Conservation (phyloP, 2,113 vertebrate genomes). For the Nerophis lumbriciformis region DNA sequence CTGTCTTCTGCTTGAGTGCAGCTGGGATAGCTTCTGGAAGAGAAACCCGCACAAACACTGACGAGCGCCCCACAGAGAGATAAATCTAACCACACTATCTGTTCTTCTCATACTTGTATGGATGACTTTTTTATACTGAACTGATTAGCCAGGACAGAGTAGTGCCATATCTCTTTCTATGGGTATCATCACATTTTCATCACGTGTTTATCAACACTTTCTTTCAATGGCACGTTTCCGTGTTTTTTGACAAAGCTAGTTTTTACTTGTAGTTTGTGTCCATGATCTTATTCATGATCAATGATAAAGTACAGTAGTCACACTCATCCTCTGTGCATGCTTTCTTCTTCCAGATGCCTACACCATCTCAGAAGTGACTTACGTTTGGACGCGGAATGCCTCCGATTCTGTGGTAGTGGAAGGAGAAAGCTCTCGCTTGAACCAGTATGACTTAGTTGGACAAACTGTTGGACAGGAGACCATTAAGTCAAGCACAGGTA, state of each 20-base stretch:
- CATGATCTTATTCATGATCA: slow-evolving; percentile 14
- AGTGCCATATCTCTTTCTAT: not conserved
- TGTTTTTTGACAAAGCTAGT: no score
- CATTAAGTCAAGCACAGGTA: slow-evolving; percentile 95
- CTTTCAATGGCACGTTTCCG: not conserved
- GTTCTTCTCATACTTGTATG: no score
- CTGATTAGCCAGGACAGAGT: not conserved
- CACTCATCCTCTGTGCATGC: slow-evolving; percentile 25
- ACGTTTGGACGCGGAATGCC: slow-evolving; percentile 91
- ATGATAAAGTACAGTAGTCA: slow-evolving; percentile 14
- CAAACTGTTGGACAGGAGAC: slow-evolving; percentile 95
- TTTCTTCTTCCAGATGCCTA: slow-evolving; percentile 82
- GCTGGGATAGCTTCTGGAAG: no score
- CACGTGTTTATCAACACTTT: not conserved
- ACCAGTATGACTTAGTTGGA: slow-evolving; percentile 94
- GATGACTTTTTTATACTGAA: not conserved
- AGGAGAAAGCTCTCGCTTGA: slow-evolving; percentile 90
- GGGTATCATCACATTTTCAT: not conserved
- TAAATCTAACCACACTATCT: no score
- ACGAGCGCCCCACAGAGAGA: no score
- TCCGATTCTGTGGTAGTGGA: slow-evolving; percentile 94
- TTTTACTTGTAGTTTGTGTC: slow-evolving; percentile 30
- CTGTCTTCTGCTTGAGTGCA: no score
- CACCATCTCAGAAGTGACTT: slow-evolving; percentile 93
- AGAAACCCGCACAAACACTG: no score